Base-by-base conservation (phyloP, 2,888 invertebrate genomes). In the Platycheirus albimanus region DNA sequence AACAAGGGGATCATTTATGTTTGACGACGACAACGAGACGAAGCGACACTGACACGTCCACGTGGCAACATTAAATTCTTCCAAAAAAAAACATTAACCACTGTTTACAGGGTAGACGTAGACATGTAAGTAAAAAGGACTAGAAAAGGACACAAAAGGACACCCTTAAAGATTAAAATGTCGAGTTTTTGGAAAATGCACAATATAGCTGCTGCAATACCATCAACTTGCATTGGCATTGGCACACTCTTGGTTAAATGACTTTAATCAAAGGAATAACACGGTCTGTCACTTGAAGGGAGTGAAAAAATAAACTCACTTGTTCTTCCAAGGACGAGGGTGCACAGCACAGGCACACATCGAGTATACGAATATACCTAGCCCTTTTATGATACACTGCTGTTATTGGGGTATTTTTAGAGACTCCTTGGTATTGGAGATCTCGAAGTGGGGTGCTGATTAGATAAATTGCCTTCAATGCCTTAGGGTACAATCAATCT, bases 401-500 rank as follows among this genome's bases (percentile, higher is more conserved):
- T 58, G 43, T 8, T 20, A 64, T 76, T 69, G 61, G 52, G 61
- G 64, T 64, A 38, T 56, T 71, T 66, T 76, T 51, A 30, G 41
- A 38, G 5, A 4, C 30, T 20, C n/a, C n/a, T 36, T 28, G 19
- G 15, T 10, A 28, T n/a, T 45, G 20, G 24, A 70, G 43, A 56
- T 72, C 58, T 64, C 10, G 67, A 77, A 71, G 77, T 71, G 77
- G 58, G 79, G 54, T 71, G 84, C 70, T 84, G 85, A 85, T 85
- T 85, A 85, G 84, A 85, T 85, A 85, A 85, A 81, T 81, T 85
- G 79, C 78, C 81, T 75, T 85, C 72, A 74, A 83, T 78, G 77
- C 77, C 77, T 72, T 30, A 70, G 78, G 77, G 83, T 72, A 64
- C 78, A 78, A 83, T 81, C 78, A 83, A 64, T 78, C 78, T 64